These are phyloP conservation scores for Tylochromis polylepis DNA, from an alignment of 2,113 vertebrate genomes.

Conservation along the genomic window DNA sequence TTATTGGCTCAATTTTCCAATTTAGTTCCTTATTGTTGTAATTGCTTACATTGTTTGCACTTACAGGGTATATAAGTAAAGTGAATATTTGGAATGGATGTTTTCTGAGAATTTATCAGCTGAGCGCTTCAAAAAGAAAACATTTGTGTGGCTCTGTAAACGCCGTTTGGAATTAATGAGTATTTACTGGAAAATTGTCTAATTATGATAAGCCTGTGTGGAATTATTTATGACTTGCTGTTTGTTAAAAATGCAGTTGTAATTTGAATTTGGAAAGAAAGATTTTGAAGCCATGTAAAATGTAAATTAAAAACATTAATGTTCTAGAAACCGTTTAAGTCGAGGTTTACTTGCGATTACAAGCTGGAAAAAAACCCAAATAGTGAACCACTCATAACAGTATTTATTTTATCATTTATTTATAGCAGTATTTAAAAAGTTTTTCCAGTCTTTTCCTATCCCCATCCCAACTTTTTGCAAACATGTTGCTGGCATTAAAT, in stretches of 20 bases:
- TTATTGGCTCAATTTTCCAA: not conserved
- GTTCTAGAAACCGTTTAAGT: not conserved
- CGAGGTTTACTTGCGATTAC: not conserved
- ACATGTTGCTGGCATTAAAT: not conserved
- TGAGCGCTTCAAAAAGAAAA: not conserved
- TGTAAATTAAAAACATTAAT: not conserved
- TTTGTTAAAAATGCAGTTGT: not conserved
- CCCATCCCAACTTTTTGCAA: not conserved
- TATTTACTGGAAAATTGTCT: not conserved
- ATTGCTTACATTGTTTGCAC: not conserved
- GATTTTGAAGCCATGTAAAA: not conserved
- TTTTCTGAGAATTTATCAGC: not conserved
- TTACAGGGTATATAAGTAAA: slow-evolving; percentile 1
- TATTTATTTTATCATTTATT: not conserved
- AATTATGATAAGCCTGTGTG: not conserved
- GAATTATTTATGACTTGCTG: not conserved
- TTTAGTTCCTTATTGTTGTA: slow-evolving; percentile 5
- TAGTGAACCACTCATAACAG: not conserved
- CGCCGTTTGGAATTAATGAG: not conserved
- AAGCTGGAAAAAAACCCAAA: not conserved
- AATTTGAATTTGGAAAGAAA: not conserved
- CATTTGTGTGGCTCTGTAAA: not conserved
- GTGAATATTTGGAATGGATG: not conserved
- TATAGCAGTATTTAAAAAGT: not conserved
- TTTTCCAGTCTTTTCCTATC: not conserved